Evolutionary conservation across 2,888 invertebrate species (phyloP), one percentile per base, ranked within the genome.

Genomic region (Leucoptera coffeella): DNA sequence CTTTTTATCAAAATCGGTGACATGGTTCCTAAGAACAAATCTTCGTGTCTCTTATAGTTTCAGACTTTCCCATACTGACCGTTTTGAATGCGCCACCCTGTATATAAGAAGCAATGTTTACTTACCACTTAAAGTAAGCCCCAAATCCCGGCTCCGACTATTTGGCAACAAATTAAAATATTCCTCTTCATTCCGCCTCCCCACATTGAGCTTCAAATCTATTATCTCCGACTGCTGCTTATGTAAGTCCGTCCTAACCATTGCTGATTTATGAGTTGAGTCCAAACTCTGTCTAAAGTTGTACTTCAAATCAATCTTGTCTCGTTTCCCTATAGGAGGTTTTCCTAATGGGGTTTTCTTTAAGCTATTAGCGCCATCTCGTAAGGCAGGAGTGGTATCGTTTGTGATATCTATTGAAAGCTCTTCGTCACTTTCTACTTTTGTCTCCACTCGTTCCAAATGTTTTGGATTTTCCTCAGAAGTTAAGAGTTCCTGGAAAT

Each of bases 371-470:
- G 23, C 9, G 30, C 20, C 10, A 19, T 17, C 11, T 15, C n/a
- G 11, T 5, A 11, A 15, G 9, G 23, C 10, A n/a, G n/a, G n/a
- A n/a, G n/a, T n/a, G 6, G 17, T 6, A 9, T 17, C 17, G 6
- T 62, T 55, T 24, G 65, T 69, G 29, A 60, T 69, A 36, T 71
- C 69, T 0, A 62, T 64, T 17, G 59, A 58, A 2, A 72, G 44
- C 14, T 71, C 71, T 15, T 56, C 67, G 28, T 67, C 65, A 34
- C 74, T 57, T 48, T 74, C 77, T 30, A 69, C 54, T 61, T 76
- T 61, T 26, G 72, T 49, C 52, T 67, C 49, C 35, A 73, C 50
- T 30, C 75, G 47, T 48, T 67, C 47, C 31, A 75, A 38, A 42
- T 65, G 42, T 50, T 75, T 49, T 34, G 64, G 50, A 52, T 74